Conservation (phyloP, 2,888 invertebrate species). For the Acanthopleura granulata region DNA sequence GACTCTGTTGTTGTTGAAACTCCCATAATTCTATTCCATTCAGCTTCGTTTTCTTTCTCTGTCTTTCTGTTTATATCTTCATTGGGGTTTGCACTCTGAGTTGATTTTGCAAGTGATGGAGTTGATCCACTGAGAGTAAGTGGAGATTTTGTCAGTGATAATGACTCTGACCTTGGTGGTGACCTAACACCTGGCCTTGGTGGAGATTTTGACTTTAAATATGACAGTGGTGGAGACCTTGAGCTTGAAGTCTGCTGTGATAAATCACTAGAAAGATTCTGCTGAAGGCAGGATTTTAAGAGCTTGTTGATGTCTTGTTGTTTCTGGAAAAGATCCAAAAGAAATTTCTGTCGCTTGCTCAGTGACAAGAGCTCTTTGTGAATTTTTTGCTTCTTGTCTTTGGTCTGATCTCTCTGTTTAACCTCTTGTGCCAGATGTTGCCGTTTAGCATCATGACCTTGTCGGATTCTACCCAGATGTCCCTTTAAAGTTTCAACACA, state of each 20-base stretch:
- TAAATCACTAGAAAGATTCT: background rate
- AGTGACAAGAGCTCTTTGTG: background rate
- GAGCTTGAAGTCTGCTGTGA: background rate
- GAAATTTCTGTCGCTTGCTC: background rate
- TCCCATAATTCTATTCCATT: too few species aligned
- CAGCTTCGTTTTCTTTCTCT: too few species aligned
- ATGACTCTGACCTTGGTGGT: too few species aligned
- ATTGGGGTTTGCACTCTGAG: too few species aligned
- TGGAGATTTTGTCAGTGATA: too few species aligned
- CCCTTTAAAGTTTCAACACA: background rate
- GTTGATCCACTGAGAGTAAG: too few species aligned
- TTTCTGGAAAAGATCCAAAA: background rate
- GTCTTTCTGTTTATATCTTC: too few species aligned
- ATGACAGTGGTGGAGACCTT: background rate
- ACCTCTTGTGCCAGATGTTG: background rate
- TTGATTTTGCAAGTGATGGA: too few species aligned
- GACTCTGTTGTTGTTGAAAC: too few species aligned
- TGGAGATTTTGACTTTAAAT: background rate
- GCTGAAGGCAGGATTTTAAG: too few species aligned
- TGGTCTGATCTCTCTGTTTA: background rate
- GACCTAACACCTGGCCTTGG: background rate
- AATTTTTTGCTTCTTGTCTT: background rate
- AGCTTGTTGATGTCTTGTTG: conserved; percentile 4
- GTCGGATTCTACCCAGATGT: background rate
- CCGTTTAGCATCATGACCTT: background rate